Evolutionary conservation across 2,888 invertebrate species (phyloP).

Genomic region (Hirtodrosophila cameraria): DNA sequence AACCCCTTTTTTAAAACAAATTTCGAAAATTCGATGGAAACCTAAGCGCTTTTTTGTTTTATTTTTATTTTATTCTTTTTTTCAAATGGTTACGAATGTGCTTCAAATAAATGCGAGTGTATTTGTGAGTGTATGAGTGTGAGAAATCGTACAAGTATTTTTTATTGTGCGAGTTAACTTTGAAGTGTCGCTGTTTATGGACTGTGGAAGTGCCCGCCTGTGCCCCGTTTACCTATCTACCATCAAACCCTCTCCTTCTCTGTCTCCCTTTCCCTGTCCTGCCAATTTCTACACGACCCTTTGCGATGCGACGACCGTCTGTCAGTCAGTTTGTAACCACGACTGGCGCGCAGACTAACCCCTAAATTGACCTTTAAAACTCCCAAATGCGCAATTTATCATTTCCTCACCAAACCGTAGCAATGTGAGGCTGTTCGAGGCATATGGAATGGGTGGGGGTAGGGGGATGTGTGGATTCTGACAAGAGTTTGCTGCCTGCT

Average conservation of each 20-base stretch:
- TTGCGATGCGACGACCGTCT: slow-evolving; percentile 17
- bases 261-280: neutral
- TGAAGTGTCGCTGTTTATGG: slow-evolving; percentile 72
- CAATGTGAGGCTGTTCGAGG: no score
- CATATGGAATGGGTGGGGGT: no score
- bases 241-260: slow-evolving; percentile 8
- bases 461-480: slow-evolving; percentile 30
- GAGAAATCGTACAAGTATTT: slow-evolving; percentile 56
- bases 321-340: slow-evolving; percentile 59
- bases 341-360: slow-evolving; percentile 68
- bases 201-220: slow-evolving; percentile 35
- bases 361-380: slow-evolving; percentile 83
- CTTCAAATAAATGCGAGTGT: slow-evolving; percentile 6
- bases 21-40: neutral
- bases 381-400: slow-evolving; percentile 84
- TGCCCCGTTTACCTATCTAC: slow-evolving; percentile 1
- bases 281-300: no score
- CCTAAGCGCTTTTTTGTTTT: slow-evolving; percentile 21
- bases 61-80: no score
- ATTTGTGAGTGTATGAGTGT: slow-evolving; percentile 1
- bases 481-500: slow-evolving; percentile 39
- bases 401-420: slow-evolving; percentile 70
- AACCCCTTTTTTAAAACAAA: slow-evolving; percentile 35
- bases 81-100: slow-evolving; percentile 25
- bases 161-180: slow-evolving; percentile 75